Conservation (phyloP, 2,888 invertebrate genomes). For the Cheilosia soror region DNA sequence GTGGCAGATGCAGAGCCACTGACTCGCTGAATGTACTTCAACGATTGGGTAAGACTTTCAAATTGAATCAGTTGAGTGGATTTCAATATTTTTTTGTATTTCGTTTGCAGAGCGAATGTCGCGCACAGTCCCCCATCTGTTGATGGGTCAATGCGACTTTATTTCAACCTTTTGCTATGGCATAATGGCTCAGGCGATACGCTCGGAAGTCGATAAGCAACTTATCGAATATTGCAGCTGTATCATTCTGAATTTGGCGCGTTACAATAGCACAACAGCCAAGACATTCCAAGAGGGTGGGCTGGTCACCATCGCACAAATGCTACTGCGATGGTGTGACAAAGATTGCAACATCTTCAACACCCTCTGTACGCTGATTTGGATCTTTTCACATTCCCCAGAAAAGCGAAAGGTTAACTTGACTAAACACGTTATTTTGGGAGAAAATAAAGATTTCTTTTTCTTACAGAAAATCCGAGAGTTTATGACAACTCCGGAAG, state of each 20-base stretch:
- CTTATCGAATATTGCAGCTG: conserved; percentile 83
- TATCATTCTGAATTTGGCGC: conserved; percentile 88
- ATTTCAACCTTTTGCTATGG: conserved; percentile 83
- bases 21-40: conserved; percentile 80
- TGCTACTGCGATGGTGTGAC: conserved; percentile 88
- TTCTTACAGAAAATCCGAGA: conserved; percentile 81
- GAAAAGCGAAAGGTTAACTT: conserved; percentile 80
- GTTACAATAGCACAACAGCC: conserved; percentile 86
- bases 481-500: conserved; percentile 82
- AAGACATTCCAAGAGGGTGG: conserved; percentile 87
- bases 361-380: conserved; percentile 87
- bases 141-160: conserved; percentile 82
- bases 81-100: background rate
- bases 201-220: conserved; percentile 83
- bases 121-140: conserved; percentile 82
- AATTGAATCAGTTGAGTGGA: background rate
- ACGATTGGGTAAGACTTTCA: conserved; percentile 79
- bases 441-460: conserved; percentile 12
- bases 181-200: conserved; percentile 84
- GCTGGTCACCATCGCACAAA: conserved; percentile 86
- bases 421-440: background rate
- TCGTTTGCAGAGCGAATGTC: conserved; percentile 81
- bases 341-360: conserved; percentile 88
- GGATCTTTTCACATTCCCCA: conserved; percentile 85
- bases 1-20: conserved; percentile 80